These are phyloP conservation scores for Atractosteus spatula DNA, from an alignment of 2,113 vertebrate species.

Conservation along the genomic window DNA sequence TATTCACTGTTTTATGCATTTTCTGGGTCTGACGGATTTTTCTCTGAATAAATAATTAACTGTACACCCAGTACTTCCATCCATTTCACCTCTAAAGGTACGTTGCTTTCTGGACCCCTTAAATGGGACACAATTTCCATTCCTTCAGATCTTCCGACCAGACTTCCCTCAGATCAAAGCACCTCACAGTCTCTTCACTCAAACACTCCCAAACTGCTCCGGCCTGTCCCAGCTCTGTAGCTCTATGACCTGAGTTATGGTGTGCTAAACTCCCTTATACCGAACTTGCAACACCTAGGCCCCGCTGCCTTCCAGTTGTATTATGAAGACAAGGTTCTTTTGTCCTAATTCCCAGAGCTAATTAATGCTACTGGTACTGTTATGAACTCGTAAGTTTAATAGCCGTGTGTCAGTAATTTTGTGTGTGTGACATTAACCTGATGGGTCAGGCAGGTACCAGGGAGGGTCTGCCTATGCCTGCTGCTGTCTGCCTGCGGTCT, in stretches of 20 bases:
- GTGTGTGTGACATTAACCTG: too few species aligned
- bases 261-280: too few species aligned
- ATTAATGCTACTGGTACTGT: neutral
- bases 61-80: slow-evolving; percentile 54
- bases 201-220: too few species aligned
- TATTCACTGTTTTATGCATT: slow-evolving; percentile 53
- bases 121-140: slow-evolving; percentile 26
- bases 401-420: neutral
- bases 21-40: slow-evolving; percentile 40
- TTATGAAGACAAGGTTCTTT: too few species aligned
- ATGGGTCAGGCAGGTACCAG: neutral
- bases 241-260: too few species aligned
- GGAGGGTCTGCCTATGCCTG: slow-evolving; percentile 37
- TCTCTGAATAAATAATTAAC: slow-evolving; percentile 69
- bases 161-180: too few species aligned
- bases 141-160: too few species aligned
- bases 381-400: neutral
- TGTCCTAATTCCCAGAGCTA: too few species aligned
- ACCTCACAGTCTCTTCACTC: too few species aligned
- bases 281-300: too few species aligned
- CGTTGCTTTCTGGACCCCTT: slow-evolving; percentile 61
- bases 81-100: slow-evolving; percentile 55
- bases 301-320: too few species aligned
- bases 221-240: too few species aligned
- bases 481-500: slow-evolving; percentile 56